A percentile compares a stretch with the other conserved stretches of the same genome.
Conservation (phyloP, 2,888 invertebrate species). For the Zygaena filipendulae region DNA sequence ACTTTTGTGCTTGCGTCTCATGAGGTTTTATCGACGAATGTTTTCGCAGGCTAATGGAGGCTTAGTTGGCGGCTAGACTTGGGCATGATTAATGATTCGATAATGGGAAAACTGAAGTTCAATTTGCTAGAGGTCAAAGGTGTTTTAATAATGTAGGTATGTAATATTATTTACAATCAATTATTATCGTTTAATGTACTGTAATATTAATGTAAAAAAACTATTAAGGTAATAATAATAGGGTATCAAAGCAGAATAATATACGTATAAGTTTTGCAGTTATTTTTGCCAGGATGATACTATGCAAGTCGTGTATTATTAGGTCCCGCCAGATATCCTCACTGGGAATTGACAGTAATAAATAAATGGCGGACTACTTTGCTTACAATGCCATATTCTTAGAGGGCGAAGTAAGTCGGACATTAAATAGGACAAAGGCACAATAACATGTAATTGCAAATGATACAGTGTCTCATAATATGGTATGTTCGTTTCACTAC, state of each 20-base stretch:
- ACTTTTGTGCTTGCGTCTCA: slow-evolving; percentile 31
- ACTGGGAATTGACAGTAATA: slow-evolving; percentile 56
- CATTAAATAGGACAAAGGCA: slow-evolving; percentile 58
- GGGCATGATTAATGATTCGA: slow-evolving; percentile 8
- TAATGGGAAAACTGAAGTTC: too few relatives aligned
- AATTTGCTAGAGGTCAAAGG: too few relatives aligned
- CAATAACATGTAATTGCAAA: slow-evolving; percentile 69
- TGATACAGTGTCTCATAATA: slow-evolving; percentile 58
- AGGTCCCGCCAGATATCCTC: too few relatives aligned
- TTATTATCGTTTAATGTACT: slow-evolving; percentile 1
- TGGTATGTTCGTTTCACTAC: slow-evolving; percentile 42
- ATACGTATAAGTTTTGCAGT: neutral
- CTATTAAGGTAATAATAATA: slow-evolving; percentile 1
- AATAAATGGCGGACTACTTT: slow-evolving; percentile 48
- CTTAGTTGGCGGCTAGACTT: slow-evolving; percentile 22
- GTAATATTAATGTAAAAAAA: neutral
- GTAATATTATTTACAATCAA: slow-evolving; percentile 3
- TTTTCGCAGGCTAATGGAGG: slow-evolving; percentile 36
- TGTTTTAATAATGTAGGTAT: too few relatives aligned
- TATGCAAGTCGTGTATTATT: too few relatives aligned
- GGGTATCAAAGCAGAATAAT: slow-evolving; percentile 1
- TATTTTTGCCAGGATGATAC: slow-evolving; percentile 7
- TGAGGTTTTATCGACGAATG: slow-evolving; percentile 30
- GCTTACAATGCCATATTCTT: slow-evolving; percentile 60
- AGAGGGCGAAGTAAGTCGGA: slow-evolving; percentile 30